phyloP scores from a whole-genome alignment of 1,140 invertebrate species.

The Thaumetopoea pityocampa region DNA sequence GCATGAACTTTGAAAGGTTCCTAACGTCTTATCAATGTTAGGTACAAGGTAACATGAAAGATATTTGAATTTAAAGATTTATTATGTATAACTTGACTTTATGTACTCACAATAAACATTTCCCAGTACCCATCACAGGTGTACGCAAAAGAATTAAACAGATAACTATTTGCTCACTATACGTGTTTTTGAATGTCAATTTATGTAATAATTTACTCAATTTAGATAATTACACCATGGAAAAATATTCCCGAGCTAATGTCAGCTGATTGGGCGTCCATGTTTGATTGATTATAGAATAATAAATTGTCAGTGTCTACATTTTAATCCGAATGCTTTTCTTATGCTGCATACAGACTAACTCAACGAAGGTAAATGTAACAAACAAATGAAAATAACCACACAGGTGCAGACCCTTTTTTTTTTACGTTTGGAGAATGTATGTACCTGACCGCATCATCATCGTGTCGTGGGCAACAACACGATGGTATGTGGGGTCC shows the following conservation, averaged over 20 bases:
- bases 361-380: too few relatives aligned
- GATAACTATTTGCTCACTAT: conserved; percentile 23
- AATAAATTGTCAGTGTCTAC: background rate
- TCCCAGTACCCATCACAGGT: conserved; percentile 18
- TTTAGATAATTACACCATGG: conserved; percentile 50
- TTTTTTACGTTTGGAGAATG: too few relatives aligned
- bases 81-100: background rate
- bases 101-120: conserved; percentile 23
- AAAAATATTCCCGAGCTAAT: conserved; percentile 51
- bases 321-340: background rate
- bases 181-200: conserved; percentile 31
- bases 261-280: conserved; percentile 63
- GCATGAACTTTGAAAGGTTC: background rate
- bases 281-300: conserved; percentile 16
- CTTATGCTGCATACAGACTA: too few relatives aligned
- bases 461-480: too few relatives aligned
- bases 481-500: too few relatives aligned
- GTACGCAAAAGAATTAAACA: conserved; percentile 10
- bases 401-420: too few relatives aligned
- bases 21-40: conserved; percentile 9
- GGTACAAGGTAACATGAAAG: conserved; percentile 11
- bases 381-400: too few relatives aligned
- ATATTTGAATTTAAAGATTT: background rate
- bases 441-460: too few relatives aligned
- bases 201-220: conserved; percentile 70